Evolutionary conservation across 2,113 vertebrate species (phyloP).

Genomic region (Larimichthys polyactis): DNA sequence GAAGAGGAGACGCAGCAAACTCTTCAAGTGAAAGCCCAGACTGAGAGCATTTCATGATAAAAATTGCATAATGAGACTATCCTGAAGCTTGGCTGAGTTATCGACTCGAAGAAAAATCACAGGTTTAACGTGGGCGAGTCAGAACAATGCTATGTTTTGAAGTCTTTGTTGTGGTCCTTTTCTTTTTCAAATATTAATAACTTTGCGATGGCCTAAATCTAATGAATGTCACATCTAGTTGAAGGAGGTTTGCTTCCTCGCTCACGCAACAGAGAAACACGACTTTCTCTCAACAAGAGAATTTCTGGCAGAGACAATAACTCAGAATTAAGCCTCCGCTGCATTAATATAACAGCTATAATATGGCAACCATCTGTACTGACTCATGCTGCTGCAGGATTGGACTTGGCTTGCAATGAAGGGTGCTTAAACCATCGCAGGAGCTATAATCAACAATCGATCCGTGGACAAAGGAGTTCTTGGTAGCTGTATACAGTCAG

Average conservation of each 20-base stretch:
- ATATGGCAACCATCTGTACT: conserved; percentile 39
- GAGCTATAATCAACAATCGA: conserved; percentile 68
- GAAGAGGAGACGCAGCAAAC: conserved; percentile 61
- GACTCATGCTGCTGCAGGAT: conserved; percentile 28
- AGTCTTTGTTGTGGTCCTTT: conserved; percentile 60
- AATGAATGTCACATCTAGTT: conserved; percentile 44
- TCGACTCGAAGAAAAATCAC: conserved; percentile 50
- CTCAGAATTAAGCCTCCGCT: conserved; percentile 1
- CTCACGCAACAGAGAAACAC: background rate
- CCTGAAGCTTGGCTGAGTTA: conserved; percentile 51
- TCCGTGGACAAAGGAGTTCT: conserved; percentile 31
- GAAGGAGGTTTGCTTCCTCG: conserved; percentile 18
- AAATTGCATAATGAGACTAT: conserved; percentile 62
- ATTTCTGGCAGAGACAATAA: conserved; percentile 18
- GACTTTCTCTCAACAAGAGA: conserved; percentile 2
- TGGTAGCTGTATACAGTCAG: conserved; percentile 3
- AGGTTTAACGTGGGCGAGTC: conserved; percentile 57
- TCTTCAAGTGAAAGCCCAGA: conserved; percentile 53
- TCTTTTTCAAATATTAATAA: conserved; percentile 59
- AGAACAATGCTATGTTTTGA: conserved; percentile 59
- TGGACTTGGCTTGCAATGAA: conserved; percentile 32
- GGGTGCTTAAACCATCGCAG: conserved; percentile 54
- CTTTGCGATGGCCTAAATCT: conserved; percentile 42
- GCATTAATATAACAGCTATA: conserved; percentile 6
- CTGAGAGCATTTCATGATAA: conserved; percentile 58